Conservation (phyloP, 2,888 invertebrate species). For the Drosophila parthenogenetica region DNA sequence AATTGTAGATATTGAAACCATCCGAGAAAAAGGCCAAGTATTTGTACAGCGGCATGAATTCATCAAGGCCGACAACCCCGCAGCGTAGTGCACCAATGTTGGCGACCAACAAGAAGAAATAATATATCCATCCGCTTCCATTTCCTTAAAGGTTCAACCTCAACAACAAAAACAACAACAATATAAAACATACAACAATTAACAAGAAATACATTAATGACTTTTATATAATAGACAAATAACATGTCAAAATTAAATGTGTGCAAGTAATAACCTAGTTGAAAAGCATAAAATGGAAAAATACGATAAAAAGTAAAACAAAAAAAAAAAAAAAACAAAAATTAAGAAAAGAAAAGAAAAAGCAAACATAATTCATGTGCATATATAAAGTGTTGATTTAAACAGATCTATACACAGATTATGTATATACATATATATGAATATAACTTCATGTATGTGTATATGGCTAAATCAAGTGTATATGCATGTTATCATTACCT, state of each 20-base stretch:
- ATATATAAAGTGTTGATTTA: slow-evolving; percentile 18
- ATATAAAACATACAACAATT: slow-evolving; percentile 33
- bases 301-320: slow-evolving; percentile 26
- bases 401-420: slow-evolving; percentile 16
- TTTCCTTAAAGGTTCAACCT: slow-evolving; percentile 83
- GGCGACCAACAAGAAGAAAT: slow-evolving; percentile 85
- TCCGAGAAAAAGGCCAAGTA: slow-evolving; percentile 99
- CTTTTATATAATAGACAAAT: slow-evolving; percentile 62
- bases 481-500: slow-evolving; percentile 51
- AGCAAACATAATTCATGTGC: slow-evolving; percentile 14
- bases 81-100: slow-evolving; percentile 89
- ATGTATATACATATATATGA: slow-evolving; percentile 14
- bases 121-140: slow-evolving; percentile 85
- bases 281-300: slow-evolving; percentile 18
- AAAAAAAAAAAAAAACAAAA: slow-evolving; percentile 10
- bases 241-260: slow-evolving; percentile 39
- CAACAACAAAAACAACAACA: slow-evolving; percentile 43
- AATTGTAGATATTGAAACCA: slow-evolving; percentile 97
- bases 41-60: slow-evolving; percentile 96
- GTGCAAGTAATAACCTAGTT: slow-evolving; percentile 53
- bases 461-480: slow-evolving; percentile 14
- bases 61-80: slow-evolving; percentile 93
- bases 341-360: slow-evolving; percentile 5
- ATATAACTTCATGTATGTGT: slow-evolving; percentile 2
- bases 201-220: slow-evolving; percentile 42